Evolutionary conservation across 2,113 vertebrate genomes (phyloP), one percentile per base, ranked within the genome.

Genomic region (Eupsittula cactorum): DNA sequence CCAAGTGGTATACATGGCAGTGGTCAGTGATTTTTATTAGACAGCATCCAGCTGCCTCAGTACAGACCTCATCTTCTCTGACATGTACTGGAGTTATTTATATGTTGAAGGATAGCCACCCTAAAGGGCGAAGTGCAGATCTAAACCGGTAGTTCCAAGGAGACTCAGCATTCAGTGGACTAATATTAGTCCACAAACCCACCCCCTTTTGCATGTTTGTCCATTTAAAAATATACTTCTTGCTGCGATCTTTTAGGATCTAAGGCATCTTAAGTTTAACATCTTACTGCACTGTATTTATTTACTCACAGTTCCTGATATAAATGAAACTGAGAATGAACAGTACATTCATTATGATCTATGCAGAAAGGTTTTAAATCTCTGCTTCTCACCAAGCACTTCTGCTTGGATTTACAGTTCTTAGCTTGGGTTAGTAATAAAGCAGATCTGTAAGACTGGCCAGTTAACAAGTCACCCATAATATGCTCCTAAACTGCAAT

Each of bases 81-180:
- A 94, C 88, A 59, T 59, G 33, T 24, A 24, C 57, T 35, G 33
- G 13, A 59, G 57, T 59, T 59, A 59, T 59, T 59, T 59, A 59
- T 59, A 59, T 59, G n/a, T 59, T 59, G n/a, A 14, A 59, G 57
- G 21, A 24, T 37, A 92, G 62, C 77, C 42, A 71, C 69, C 71
- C 81, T 88, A 93, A 96, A 97, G 93, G 95, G 88, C 80, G 11
- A 95, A 97, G 96, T 93, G 96, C 90, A 95, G 59, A 89, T 71
- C 62, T 87, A 78, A 94, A 88, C 33, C 29, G 4, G 35, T 84
- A 90, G 60, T 55, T 96, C 90, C 92, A 83, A 52, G 73, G 92
- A 96, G 78, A 57, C 67, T 91, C 27, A 2, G 62, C 78, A 92
- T 73, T 59, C 73, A 73, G n/a, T 41, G 70, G 55, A 59, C 92